Percentiles rank a stretch among this genome's conserved stretches.
phyloP scores from a whole-genome alignment of 2,888 invertebrate species.

The Stomorhina lunata region DNA sequence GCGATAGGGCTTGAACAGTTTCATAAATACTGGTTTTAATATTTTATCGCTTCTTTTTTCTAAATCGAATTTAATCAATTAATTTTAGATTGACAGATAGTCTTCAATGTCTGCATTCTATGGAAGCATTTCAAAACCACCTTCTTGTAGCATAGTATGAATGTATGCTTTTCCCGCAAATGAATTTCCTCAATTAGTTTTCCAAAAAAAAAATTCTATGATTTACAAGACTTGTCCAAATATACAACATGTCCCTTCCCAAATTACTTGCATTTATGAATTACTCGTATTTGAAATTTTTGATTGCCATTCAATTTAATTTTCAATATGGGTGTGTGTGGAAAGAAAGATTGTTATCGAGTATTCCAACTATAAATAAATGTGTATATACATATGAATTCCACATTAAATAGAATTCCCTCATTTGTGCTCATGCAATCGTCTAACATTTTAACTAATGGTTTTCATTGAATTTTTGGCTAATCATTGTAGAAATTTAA shows the following conservation, averaged over 20 bases:
- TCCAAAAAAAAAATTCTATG: background rate
- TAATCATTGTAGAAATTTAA: slow-evolving; percentile 39
- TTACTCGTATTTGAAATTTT: background rate
- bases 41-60: background rate
- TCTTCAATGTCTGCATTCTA: background rate
- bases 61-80: slow-evolving; percentile 28
- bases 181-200: slow-evolving; percentile 20
- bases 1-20: background rate
- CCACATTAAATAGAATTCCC: no score
- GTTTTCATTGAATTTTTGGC: slow-evolving; percentile 15
- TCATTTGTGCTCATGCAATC: background rate
- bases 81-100: slow-evolving; percentile 14
- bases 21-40: slow-evolving; percentile 5
- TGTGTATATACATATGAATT: background rate
- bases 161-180: no score
- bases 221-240: background rate
- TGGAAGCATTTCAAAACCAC: background rate
- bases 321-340: slow-evolving; percentile 9
- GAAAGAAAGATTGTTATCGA: no score
- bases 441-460: background rate
- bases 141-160: background rate
- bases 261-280: slow-evolving; percentile 43
- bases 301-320: background rate
- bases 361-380: background rate
- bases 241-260: background rate